A percentile compares a stretch with the other conserved stretches of the same genome.
Conservation (phyloP, 2,888 invertebrate genomes). For the Lagria hirta region DNA sequence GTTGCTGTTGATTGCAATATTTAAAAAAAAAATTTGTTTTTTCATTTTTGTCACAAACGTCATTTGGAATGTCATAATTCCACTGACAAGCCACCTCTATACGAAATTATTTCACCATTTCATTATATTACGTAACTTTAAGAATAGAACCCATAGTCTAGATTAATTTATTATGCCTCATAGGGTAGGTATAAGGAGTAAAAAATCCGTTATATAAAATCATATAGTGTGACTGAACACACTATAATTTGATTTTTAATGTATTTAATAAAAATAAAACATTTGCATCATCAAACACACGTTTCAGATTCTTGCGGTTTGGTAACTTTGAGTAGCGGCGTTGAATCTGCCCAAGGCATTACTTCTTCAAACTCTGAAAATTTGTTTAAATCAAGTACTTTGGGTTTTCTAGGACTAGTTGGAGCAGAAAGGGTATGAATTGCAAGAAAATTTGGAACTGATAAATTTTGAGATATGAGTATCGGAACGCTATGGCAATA, state of each 20-base stretch:
- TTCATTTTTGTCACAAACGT: no score
- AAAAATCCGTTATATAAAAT: background rate
- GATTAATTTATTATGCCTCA: no score
- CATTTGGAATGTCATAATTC: no score
- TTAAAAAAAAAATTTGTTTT: no score
- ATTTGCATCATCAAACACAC: constrained; percentile 24
- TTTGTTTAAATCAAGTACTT: constrained; percentile 33
- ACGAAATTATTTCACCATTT: no score
- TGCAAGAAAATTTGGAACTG: constrained; percentile 37
- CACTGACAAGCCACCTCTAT: no score
- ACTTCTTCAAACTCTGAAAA: constrained; percentile 45
- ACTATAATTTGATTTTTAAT: no score
- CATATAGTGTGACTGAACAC: background rate
- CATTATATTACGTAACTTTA: no score
- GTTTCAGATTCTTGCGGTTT: constrained; percentile 37
- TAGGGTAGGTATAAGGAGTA: no score
- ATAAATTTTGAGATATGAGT: constrained; percentile 42
- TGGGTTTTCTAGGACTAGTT: constrained; percentile 43
- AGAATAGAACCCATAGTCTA: no score
- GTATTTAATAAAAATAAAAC: no score
- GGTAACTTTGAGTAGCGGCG: constrained; percentile 48
- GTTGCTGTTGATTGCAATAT: no score
- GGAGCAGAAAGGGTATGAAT: constrained; percentile 48
- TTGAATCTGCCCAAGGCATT: constrained; percentile 45
- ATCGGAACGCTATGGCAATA: constrained; percentile 48